Conservation (phyloP, 2,888 invertebrate genomes). For the Acholoe squamosa region DNA sequence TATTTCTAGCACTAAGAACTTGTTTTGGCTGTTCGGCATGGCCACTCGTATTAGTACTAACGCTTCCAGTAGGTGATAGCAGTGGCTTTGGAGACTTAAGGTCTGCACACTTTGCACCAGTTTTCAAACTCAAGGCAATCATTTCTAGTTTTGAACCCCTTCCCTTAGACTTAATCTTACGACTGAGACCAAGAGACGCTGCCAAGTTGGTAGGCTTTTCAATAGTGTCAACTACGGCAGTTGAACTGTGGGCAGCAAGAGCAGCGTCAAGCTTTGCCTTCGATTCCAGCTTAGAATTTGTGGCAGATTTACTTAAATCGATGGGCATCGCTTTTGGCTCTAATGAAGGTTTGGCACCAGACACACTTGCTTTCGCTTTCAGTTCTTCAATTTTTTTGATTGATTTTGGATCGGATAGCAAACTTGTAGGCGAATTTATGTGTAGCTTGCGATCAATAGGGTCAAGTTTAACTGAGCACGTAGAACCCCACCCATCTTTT, state of each 20-base stretch:
- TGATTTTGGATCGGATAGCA: not conserved
- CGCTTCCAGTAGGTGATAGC: not conserved
- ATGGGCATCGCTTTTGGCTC: slow-evolving; percentile 21
- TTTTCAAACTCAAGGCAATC: slow-evolving; percentile 41
- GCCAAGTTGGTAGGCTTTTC: slow-evolving; percentile 14
- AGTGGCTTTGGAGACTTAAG: not conserved
- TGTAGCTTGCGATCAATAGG: slow-evolving; percentile 38
- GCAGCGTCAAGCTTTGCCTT: slow-evolving; percentile 48
- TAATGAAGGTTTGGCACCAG: not conserved
- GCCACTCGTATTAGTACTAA: not conserved
- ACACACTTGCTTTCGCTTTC: not conserved
- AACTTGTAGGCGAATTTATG: slow-evolving; percentile 1
- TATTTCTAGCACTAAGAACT: not conserved
- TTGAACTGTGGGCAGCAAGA: not conserved
- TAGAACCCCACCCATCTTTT: slow-evolving; percentile 20
- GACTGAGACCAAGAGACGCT: not conserved
- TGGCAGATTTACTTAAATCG: slow-evolving; percentile 4
- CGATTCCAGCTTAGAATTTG: slow-evolving; percentile 8
- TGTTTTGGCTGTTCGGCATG: not conserved
- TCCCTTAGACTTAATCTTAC: slow-evolving; percentile 29
- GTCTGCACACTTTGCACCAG: slow-evolving; percentile 53
- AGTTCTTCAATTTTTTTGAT: slow-evolving; percentile 15
- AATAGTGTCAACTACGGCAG: not conserved
- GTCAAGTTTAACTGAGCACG: slow-evolving; percentile 30
- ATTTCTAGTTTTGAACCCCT: slow-evolving; percentile 53